phyloP scores from a whole-genome alignment of 2,888 invertebrate genomes.

The Hydropsyche betteni region DNA sequence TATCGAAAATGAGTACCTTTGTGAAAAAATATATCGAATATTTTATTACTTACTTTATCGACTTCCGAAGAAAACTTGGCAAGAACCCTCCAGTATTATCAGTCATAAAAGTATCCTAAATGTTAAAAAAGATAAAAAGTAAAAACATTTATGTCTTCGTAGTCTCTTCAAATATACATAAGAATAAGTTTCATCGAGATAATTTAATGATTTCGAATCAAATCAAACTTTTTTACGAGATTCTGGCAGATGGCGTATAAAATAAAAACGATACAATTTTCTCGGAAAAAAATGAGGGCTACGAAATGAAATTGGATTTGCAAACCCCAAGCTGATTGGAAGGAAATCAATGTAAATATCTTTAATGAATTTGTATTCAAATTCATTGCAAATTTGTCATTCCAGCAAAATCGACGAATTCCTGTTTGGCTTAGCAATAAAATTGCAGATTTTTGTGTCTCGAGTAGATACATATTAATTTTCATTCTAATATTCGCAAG shows the following conservation, averaged over 20 bases:
- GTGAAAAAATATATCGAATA: too few relatives aligned
- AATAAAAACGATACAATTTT: background rate
- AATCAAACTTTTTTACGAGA: slow-evolving; percentile 1
- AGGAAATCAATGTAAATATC: slow-evolving; percentile 28
- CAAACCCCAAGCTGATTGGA: slow-evolving; percentile 3
- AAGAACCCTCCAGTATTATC: too few relatives aligned
- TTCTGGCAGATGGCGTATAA: slow-evolving; percentile 1
- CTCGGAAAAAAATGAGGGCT: background rate
- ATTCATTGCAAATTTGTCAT: background rate
- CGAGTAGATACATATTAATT: too few relatives aligned
- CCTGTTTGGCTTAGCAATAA: slow-evolving; percentile 6
- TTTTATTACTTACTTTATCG: too few relatives aligned
- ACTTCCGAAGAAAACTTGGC: too few relatives aligned
- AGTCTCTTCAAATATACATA: too few relatives aligned
- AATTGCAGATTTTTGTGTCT: slow-evolving; percentile 1
- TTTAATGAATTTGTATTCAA: slow-evolving; percentile 26
- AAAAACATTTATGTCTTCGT: too few relatives aligned
- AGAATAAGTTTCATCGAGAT: too few relatives aligned
- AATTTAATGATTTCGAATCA: background rate
- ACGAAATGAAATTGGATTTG: slow-evolving; percentile 26
- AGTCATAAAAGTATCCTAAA: too few relatives aligned
- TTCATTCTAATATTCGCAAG: too few relatives aligned
- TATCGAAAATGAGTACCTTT: too few relatives aligned
- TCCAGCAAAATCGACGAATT: background rate
- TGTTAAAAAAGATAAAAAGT: too few relatives aligned